Evolutionary conservation across 2,797 vertebrate genomes (phyloP).

Genomic region (Taeniopygia guttata): DNA sequence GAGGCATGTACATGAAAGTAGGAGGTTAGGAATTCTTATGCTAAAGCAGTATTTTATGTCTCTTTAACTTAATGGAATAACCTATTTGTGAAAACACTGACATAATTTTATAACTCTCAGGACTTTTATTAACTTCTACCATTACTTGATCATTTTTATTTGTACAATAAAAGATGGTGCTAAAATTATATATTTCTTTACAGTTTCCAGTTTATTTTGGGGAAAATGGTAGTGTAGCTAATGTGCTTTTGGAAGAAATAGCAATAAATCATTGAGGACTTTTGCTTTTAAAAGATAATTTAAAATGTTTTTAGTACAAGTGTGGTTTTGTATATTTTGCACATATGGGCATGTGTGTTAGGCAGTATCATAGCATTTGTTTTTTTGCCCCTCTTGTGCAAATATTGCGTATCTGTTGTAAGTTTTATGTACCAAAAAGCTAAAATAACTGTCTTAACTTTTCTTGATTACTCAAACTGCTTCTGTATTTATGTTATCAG

Average conservation of each 20-base stretch:
- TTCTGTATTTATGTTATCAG: not conserved
- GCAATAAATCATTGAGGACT: not conserved
- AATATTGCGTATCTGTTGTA: not conserved
- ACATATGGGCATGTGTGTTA: not conserved
- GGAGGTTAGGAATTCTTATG: not conserved
- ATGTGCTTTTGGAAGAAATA: not conserved
- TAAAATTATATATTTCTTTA: conserved; percentile 41
- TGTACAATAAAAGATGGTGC: conserved; percentile 32
- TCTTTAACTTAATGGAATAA: not conserved
- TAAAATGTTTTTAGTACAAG: not conserved
- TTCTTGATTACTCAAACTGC: not conserved
- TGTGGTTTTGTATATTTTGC: not conserved
- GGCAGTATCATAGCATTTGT: not conserved
- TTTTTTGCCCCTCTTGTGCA: not conserved
- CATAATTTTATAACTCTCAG: not conserved
- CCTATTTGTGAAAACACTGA: not conserved
- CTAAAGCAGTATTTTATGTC: not conserved
- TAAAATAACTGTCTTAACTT: not conserved
- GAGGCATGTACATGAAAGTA: not conserved
- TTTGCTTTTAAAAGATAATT: not conserved
- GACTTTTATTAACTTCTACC: conserved; percentile 30
- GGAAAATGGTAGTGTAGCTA: not conserved
- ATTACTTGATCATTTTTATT: conserved; percentile 28
- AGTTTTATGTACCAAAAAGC: not conserved
- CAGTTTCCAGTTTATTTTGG: not conserved